A percentile compares a stretch with the other conserved stretches of the same genome.
phyloP scores from a whole-genome alignment of 2,888 invertebrate genomes.

The Eurytoma adleriae region DNA sequence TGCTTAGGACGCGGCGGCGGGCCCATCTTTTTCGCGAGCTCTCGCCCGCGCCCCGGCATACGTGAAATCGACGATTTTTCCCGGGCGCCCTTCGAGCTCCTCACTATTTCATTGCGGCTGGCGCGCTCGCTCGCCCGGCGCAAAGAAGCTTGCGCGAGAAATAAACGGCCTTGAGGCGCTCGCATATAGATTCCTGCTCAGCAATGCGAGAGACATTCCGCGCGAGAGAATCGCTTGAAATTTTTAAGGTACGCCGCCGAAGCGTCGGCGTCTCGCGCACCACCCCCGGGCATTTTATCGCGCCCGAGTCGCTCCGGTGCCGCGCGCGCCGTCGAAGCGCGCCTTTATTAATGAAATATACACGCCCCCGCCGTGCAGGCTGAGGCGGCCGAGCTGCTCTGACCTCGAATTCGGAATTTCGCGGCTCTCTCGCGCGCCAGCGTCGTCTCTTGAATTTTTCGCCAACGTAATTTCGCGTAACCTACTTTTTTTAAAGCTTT shows the following conservation, averaged over 20 bases:
- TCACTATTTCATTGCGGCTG: slow-evolving; percentile 44
- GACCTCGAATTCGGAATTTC: slow-evolving; percentile 38
- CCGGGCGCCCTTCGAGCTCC: neutral
- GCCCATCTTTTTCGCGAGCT: slow-evolving; percentile 31
- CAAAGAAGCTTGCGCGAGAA: slow-evolving; percentile 38
- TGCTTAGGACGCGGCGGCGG: slow-evolving; percentile 33
- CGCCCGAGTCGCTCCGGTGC: neutral
- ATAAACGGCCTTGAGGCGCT: slow-evolving; percentile 45
- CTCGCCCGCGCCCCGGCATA: slow-evolving; percentile 17
- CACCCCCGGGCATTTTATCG: slow-evolving; percentile 15
- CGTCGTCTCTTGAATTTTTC: slow-evolving; percentile 42
- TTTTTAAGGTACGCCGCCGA: slow-evolving; percentile 48
- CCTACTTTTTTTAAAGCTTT: neutral
- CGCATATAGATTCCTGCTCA: slow-evolving; percentile 51
- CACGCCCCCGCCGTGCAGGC: neutral
- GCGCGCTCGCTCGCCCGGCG: slow-evolving; percentile 17
- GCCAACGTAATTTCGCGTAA: slow-evolving; percentile 6
- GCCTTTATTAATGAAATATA: slow-evolving; percentile 48
- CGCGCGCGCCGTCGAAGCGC: neutral
- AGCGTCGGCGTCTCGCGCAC: neutral
- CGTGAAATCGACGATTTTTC: slow-evolving; percentile 47
- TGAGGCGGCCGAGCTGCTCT: neutral
- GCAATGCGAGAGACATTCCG: slow-evolving; percentile 53
- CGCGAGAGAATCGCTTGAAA: slow-evolving; percentile 45
- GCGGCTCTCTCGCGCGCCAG: neutral